Evolutionary conservation across 1,140 invertebrate species (phyloP).

Genomic region (Eupristina koningsbergeri): DNA sequence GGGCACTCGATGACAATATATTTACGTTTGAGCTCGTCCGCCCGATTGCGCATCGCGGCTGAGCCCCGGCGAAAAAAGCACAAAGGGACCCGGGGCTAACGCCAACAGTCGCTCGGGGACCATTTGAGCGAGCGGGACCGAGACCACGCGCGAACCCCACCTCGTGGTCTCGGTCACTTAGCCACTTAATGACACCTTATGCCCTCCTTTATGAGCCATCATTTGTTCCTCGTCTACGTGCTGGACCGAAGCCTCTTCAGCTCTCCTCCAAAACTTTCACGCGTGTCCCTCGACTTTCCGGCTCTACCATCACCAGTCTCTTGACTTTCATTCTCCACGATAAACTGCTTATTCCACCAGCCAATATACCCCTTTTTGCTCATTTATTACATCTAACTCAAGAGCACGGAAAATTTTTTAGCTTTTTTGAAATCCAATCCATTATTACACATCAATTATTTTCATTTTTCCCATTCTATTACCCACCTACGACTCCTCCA

Average conservation of each 20-base stretch:
- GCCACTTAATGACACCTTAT: constrained; percentile 61
- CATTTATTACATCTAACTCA: too few species aligned
- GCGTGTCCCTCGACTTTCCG: background rate
- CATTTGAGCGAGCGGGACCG: too few species aligned
- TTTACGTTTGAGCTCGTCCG: constrained; percentile 27
- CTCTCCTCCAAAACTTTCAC: constrained; percentile 41
- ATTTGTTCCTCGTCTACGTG: constrained; percentile 44
- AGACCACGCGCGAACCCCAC: constrained; percentile 35
- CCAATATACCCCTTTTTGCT: too few species aligned
- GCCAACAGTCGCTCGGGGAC: constrained; percentile 66
- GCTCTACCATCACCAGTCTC: too few species aligned
- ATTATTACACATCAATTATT: too few species aligned
- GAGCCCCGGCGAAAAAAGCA: constrained; percentile 25
- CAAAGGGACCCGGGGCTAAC: constrained; percentile 51
- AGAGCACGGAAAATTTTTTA: too few species aligned
- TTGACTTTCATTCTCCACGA: too few species aligned
- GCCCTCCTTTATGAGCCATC: constrained; percentile 45
- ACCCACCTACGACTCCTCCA: too few species aligned
- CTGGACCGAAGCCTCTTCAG: background rate
- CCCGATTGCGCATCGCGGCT: constrained; percentile 34
- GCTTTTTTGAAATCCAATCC: too few species aligned
- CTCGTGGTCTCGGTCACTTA: constrained; percentile 56
- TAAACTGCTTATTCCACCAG: too few species aligned
- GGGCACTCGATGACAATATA: constrained; percentile 48
- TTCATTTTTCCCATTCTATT: too few species aligned